Evolutionary conservation across 2,797 vertebrate species (phyloP).

Genomic region (Tarsius wallacei): DNA sequence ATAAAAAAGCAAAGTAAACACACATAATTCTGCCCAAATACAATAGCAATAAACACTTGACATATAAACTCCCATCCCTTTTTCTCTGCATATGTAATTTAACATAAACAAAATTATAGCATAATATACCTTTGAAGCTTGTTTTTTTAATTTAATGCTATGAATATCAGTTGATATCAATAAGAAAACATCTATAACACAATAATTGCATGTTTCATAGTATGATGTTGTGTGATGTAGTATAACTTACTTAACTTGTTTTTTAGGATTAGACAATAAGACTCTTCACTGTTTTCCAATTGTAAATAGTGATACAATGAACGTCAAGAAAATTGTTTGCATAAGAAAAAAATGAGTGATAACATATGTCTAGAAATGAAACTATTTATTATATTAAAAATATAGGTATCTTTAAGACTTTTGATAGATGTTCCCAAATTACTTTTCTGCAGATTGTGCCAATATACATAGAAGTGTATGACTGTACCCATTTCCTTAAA

Average conservation of each 20-base stretch:
- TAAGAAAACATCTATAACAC: not conserved
- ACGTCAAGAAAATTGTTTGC: not conserved
- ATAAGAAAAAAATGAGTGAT: not conserved
- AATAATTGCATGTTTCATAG: not conserved
- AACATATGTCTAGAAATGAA: not conserved
- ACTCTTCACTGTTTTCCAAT: not conserved
- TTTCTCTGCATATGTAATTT: not conserved
- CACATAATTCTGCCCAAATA: not conserved
- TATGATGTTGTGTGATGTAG: not conserved
- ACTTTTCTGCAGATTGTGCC: slow-evolving; percentile 47
- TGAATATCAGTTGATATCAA: not conserved
- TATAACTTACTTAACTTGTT: not conserved
- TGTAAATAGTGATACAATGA: not conserved
- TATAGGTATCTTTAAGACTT: not conserved
- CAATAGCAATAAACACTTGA: not conserved
- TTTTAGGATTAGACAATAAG: not conserved
- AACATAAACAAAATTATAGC: not conserved
- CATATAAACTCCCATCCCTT: not conserved
- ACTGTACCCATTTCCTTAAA: not conserved
- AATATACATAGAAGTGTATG: not conserved
- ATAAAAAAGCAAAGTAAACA: slow-evolving; percentile 33
- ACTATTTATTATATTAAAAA: not conserved
- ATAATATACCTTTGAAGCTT: not conserved
- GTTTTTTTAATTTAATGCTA: not conserved
- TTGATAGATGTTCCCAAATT: slow-evolving; percentile 15